Evolutionary conservation across 2,113 vertebrate genomes (phyloP), one percentile per base, ranked within the genome.

Genomic region (Channa maculata): DNA sequence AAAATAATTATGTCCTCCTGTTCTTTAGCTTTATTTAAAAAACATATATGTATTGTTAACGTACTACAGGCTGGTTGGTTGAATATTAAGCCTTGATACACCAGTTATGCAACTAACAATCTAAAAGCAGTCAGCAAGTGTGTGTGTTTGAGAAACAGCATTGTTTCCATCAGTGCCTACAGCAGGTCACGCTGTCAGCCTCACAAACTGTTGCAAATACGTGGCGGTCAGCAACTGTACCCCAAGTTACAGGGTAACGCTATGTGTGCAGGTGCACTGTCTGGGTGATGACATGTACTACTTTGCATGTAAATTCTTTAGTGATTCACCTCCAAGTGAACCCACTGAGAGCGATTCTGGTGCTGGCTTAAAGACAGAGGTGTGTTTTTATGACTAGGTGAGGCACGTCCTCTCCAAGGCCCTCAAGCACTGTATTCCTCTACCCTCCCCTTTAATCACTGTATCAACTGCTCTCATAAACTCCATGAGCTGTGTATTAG

Each of bases 381-480:
- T 88, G 88, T 90, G 88, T 90, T 92, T 92, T 92, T 92, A 91
- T 90, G 90, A 88, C 89, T 58, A 89, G 91, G 88, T 86, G 85
- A 93, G 90, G 87, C 92, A 88, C 79, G 91, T 93, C 91, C 89
- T 91, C 87, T 90, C 89, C 91, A 92, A 93, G 91, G 92, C 87
- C 93, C 92, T 87, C 85, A 65, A 93, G 91, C 93, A 72, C 89
- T 90, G 89, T 81, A 86, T 93, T 88, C 76, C 87, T 88, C 88
- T 82, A 81, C 89, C 92, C 92, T 92, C 92, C 93, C 92, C 92
- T 93, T 93, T 93, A 94, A 94, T 94, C 94, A 94, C 91, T 86
- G 87, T 80, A 92, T 92, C 90, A 92, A 86, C 85, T 77, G 65
- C 86, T 91, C 93, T 90, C 91, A 92, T 92, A 92, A 93, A 92